These are phyloP conservation scores for Trogon surrucura DNA, from an alignment of 2,113 vertebrate species.

Conservation along the genomic window DNA sequence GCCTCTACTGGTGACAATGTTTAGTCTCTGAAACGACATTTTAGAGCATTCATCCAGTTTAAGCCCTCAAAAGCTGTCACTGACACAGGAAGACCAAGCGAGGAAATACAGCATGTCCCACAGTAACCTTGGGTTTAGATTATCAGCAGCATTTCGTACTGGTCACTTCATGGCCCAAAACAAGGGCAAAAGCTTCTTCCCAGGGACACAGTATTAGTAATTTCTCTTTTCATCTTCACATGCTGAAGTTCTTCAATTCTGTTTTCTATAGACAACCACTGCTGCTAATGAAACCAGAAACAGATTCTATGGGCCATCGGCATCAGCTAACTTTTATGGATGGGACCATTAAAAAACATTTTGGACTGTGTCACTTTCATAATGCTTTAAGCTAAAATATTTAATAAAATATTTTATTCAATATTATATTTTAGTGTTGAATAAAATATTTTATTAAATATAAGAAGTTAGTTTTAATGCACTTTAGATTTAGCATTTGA, in stretches of 20 bases:
- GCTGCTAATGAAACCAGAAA: neutral
- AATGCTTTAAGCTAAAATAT: neutral
- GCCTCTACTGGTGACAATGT: neutral
- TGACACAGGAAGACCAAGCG: neutral
- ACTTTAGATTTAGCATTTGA: neutral
- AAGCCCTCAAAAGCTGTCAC: neutral
- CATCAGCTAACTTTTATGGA: neutral
- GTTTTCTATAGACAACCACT: neutral
- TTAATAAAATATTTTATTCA: neutral
- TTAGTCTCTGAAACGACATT: neutral
- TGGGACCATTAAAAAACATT: neutral
- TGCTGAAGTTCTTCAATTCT: neutral
- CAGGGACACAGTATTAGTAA: neutral
- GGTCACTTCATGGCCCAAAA: neutral
- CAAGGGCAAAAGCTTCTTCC: neutral
- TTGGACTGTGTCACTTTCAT: neutral
- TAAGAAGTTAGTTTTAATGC: neutral
- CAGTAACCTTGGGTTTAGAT: neutral
- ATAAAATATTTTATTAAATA: neutral
- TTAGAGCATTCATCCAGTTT: neutral
- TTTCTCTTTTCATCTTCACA: neutral
- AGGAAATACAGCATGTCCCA: neutral
- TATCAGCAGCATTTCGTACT: neutral
- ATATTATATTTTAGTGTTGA: neutral
- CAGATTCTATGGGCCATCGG: neutral